Conservation (phyloP, 2,888 invertebrate species). For the Bursaphelenchus okinawaensis region DNA sequence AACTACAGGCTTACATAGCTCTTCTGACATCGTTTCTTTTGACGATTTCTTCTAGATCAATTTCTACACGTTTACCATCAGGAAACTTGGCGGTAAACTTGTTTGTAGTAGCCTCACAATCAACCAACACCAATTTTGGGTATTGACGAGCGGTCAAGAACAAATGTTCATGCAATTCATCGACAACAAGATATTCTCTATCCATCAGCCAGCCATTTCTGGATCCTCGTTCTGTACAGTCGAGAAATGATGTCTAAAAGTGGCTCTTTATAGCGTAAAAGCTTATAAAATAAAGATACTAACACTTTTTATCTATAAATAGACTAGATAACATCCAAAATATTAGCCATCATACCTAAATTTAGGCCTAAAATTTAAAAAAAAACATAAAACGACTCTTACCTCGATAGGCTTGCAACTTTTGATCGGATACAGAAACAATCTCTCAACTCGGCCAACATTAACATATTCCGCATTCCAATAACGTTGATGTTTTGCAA, state of each 20-base stretch:
- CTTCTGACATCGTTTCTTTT: conserved; percentile 12
- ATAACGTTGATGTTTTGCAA: background rate
- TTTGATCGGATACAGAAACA: conserved; percentile 32
- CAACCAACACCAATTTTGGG: conserved; percentile 27
- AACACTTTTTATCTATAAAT: too few species aligned
- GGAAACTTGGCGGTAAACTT: conserved; percentile 11
- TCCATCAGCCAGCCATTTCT: conserved; percentile 32
- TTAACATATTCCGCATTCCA: conserved; percentile 14
- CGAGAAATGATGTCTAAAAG: conserved; percentile 35
- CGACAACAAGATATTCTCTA: conserved; percentile 40
- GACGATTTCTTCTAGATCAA: conserved; percentile 20
- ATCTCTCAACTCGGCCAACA: conserved; percentile 11
- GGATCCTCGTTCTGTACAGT: conserved; percentile 37
- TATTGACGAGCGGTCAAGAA: conserved; percentile 25
- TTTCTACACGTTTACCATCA: conserved; percentile 4
- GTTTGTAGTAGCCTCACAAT: conserved; percentile 15
- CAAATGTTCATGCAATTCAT: conserved; percentile 26
- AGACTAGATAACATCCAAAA: too few species aligned
- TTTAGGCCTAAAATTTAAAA: background rate
- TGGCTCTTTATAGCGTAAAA: background rate
- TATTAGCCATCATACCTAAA: too few species aligned
- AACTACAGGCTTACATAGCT: conserved; percentile 18
- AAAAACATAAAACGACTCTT: background rate
- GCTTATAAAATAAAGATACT: too few species aligned
- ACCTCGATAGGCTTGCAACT: conserved; percentile 45